Base-by-base conservation (phyloP, 2,797 vertebrate genomes). In the Champsocephalus gunnari region DNA sequence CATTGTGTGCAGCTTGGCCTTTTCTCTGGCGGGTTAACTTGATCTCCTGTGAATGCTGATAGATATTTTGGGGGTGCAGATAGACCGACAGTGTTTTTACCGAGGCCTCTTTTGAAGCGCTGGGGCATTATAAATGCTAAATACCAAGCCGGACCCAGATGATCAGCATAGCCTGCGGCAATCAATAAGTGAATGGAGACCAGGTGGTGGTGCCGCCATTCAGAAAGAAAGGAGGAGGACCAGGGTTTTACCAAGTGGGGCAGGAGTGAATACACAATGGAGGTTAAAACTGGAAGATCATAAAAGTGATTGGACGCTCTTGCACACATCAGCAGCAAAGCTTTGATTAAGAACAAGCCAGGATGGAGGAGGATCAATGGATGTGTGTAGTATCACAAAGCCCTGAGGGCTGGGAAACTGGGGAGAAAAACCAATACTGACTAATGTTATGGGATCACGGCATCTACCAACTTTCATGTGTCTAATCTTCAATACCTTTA, bases 101-200 rank as follows among this genome's bases (percentile, higher is more conserved):
- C 28, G 73, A 85, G 87, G 81, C 72, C 86, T 78, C 81, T 77
- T 92, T 92, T 92, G 79, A 89, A 88, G 78, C 65, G 54, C 51
- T 14, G 68, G 53, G 80, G 62, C 87, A 91, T 93, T 93, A 91
- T 88, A 88, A 85, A 90, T 92, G 90, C 90, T 91, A 91, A 93
- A 90, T 68, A 87, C 80, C 82, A 82, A 90, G 85, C 83, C 51
- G 63, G 87, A 80, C 84, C 84, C 92, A 93, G 92, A 89, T 94
- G 93, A 94, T 94, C 89, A 78, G 83, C 67, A 55, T 88, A 70
- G 90, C 92, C 94, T 64, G 76, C 77, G 81, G 91, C 89, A 76
- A 93, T 93, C 88, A 91, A 92, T 92, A 89, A 79, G 75, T 77
- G 89, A 93, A 92, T 88, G 85, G 89, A 90, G 90, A 93, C 91